phyloP scores from a whole-genome alignment of 2,797 vertebrate genomes.

The Crocodylus rhombifer region DNA sequence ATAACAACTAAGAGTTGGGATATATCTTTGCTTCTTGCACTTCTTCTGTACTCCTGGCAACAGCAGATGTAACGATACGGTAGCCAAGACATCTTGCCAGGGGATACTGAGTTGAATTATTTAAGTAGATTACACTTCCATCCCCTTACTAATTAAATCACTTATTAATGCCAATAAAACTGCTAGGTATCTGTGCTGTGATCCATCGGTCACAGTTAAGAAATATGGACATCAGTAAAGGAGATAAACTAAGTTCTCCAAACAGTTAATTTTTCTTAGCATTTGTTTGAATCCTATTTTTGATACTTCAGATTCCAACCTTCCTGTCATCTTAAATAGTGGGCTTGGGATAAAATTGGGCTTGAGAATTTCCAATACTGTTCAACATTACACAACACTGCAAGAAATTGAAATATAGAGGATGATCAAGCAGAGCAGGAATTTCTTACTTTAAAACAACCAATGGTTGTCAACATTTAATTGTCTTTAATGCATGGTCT shows the following conservation, averaged over 20 bases:
- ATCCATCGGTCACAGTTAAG: conserved; percentile 37
- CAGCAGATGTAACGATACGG: conserved; percentile 29
- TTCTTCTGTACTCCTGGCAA: conserved; percentile 14
- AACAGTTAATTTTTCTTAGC: not conserved
- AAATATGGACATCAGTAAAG: not conserved
- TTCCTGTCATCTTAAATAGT: not conserved
- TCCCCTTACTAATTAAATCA: conserved; percentile 35
- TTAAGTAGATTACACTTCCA: conserved; percentile 34
- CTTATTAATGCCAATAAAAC: conserved; percentile 29
- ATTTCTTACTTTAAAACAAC: not conserved
- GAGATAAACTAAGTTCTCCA: not conserved
- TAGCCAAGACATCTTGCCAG: not conserved
- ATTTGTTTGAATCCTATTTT: not conserved
- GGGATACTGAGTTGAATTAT: conserved; percentile 51
- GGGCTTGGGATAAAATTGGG: not conserved
- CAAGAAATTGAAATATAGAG: conserved; percentile 3
- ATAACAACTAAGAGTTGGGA: not conserved
- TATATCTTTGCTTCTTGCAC: conserved; percentile 10
- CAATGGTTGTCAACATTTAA: not conserved
- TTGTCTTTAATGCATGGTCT: not conserved
- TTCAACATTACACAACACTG: not conserved
- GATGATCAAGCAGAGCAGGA: not conserved
- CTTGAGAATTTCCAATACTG: not conserved
- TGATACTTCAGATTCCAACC: not conserved
- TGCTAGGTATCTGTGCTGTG: conserved; percentile 10